phyloP scores from a whole-genome alignment of 2,888 invertebrate genomes.

The Augochlorella aurata region DNA sequence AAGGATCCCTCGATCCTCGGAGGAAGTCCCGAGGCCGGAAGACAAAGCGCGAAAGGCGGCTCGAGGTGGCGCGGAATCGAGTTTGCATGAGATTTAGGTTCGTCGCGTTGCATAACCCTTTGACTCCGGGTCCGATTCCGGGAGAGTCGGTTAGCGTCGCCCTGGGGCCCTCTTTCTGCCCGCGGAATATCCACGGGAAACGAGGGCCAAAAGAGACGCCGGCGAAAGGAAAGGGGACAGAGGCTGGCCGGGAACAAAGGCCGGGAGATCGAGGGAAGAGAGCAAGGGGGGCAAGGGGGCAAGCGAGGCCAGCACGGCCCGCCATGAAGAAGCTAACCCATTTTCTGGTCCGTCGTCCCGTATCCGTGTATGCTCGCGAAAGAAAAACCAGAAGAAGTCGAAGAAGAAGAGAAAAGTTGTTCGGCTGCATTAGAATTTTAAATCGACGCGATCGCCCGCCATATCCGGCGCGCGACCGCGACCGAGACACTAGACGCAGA shows the following conservation, averaged over 20 bases:
- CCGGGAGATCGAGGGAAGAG: background rate
- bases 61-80: conserved; percentile 66
- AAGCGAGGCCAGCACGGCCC: conserved; percentile 1
- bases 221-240: background rate
- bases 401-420: conserved; percentile 57
- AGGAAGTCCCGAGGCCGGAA: conserved; percentile 19
- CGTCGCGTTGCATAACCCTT: conserved; percentile 72
- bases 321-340: conserved; percentile 59
- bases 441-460: conserved; percentile 69
- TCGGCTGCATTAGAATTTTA: conserved; percentile 76
- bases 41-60: conserved; percentile 41
- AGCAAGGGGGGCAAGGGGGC: conserved; percentile 11
- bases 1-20: background rate
- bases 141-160: conserved; percentile 50
- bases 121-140: conserved; percentile 65
- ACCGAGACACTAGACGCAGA: background rate
- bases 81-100: conserved; percentile 76
- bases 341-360: conserved; percentile 64
- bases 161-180: conserved; percentile 4
- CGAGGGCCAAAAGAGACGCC: background rate
- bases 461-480: background rate
- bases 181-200: conserved; percentile 2
- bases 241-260: conserved; percentile 3
- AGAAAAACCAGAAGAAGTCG: conserved; percentile 10
- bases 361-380: conserved; percentile 26